Percentiles rank a stretch among this genome's conserved stretches.
Conservation (phyloP, 2,113 vertebrate genomes). For the Elachura formosa region DNA sequence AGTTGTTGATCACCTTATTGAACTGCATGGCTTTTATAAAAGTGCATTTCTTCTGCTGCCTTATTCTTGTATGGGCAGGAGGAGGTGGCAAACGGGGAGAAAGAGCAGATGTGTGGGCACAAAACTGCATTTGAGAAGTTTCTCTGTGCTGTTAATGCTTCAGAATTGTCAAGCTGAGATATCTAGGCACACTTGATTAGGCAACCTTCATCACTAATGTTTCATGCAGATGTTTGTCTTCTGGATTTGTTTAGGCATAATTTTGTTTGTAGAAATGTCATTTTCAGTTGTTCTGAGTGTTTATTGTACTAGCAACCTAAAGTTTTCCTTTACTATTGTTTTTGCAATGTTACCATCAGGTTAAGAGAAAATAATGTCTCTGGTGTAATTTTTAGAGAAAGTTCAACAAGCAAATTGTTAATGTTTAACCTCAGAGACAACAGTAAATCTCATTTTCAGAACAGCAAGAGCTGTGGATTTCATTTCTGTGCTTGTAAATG, state of each 20-base stretch:
- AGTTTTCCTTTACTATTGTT: not conserved
- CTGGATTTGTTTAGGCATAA: not conserved
- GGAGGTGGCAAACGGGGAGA: not conserved
- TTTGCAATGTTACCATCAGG: not conserved
- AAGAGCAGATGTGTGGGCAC: not conserved
- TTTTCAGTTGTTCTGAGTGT: not conserved
- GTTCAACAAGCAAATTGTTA: not conserved
- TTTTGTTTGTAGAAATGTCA: not conserved
- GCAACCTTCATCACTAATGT: not conserved
- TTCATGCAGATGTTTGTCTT: not conserved
- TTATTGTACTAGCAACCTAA: not conserved
- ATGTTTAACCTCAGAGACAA: constrained; percentile 21
- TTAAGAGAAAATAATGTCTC: not conserved
- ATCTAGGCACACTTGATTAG: not conserved
- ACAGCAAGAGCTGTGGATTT: not conserved
- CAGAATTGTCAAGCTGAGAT: not conserved
- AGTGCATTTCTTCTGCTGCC: not conserved
- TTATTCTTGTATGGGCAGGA: not conserved
- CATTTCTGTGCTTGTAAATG: not conserved
- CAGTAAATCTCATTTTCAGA: not conserved
- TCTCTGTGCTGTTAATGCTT: not conserved
- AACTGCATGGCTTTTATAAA: not conserved
- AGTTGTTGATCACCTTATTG: not conserved
- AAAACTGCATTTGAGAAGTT: not conserved
- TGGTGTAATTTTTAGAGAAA: not conserved